phyloP scores from a whole-genome alignment of 2,888 invertebrate species.

The Acleris holmiana region DNA sequence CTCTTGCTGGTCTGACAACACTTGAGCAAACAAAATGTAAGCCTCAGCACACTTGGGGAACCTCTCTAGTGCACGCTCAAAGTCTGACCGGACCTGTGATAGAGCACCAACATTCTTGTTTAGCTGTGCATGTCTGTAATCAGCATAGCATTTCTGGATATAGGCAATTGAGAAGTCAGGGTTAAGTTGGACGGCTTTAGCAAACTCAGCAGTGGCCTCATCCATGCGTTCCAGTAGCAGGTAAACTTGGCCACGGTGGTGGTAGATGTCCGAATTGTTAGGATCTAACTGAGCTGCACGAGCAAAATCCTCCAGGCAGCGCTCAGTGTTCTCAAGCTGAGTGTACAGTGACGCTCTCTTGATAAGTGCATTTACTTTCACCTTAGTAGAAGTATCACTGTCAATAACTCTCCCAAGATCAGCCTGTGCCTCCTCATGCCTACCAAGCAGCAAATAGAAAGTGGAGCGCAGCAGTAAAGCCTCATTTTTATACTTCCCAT shows the following conservation, averaged over 20 bases:
- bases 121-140: conserved; percentile 89
- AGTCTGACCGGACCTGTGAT: conserved; percentile 87
- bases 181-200: conserved; percentile 91
- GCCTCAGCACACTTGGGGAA: conserved; percentile 95
- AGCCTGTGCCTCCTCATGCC: conserved; percentile 88
- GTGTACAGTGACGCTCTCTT: conserved; percentile 94
- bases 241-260: conserved; percentile 95
- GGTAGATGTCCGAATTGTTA: conserved; percentile 94
- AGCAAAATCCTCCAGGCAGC: conserved; percentile 91
- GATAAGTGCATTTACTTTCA: conserved; percentile 93
- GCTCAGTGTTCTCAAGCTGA: conserved; percentile 89
- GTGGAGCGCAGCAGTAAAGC: conserved; percentile 93
- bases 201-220: conserved; percentile 92
- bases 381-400: conserved; percentile 85
- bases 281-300: conserved; percentile 90
- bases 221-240: conserved; percentile 92
- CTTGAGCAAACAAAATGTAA: conserved; percentile 95
- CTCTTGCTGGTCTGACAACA: conserved; percentile 92
- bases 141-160: conserved; percentile 95
- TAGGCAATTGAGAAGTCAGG: conserved; percentile 93
- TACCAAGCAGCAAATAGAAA: conserved; percentile 91
- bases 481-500: conserved; percentile 86
- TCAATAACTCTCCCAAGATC: conserved; percentile 90
- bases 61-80: conserved; percentile 89
- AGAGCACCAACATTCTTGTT: conserved; percentile 86